These are phyloP conservation scores for Takifugu flavidus DNA, from an alignment of 2,113 vertebrate species.

Conservation along the genomic window DNA sequence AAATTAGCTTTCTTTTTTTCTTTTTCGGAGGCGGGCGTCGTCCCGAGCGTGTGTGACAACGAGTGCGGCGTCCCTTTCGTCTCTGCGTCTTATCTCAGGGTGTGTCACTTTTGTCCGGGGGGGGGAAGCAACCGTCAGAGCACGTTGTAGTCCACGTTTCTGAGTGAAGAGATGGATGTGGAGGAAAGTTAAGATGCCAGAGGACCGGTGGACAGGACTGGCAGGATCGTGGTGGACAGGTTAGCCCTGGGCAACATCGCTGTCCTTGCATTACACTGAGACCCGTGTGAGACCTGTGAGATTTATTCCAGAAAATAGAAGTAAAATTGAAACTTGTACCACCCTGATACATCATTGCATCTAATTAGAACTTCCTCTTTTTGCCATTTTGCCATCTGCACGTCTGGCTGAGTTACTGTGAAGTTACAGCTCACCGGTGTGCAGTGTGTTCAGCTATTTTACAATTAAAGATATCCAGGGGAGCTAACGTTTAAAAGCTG, in stretches of 20 bases:
- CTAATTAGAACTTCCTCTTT: too few species aligned
- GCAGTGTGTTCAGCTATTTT: too few species aligned
- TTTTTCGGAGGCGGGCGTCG: conserved; percentile 64
- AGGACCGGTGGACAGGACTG: conserved; percentile 23
- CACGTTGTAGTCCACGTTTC: conserved; percentile 24
- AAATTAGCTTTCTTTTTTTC: conserved; percentile 46
- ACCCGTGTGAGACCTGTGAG: too few species aligned
- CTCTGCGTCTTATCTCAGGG: conserved; percentile 10
- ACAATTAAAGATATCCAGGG: too few species aligned
- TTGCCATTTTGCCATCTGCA: too few species aligned
- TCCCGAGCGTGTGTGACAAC: conserved; percentile 13
- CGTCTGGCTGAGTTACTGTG: too few species aligned
- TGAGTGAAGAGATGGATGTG: conserved; percentile 37
- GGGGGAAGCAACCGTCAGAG: conserved; percentile 36
- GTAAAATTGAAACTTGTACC: too few species aligned
- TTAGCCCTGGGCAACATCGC: conserved; percentile 29
- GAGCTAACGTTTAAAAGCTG: too few species aligned
- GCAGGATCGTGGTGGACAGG: conserved; percentile 38
- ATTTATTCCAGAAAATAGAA: too few species aligned
- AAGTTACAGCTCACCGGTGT: too few species aligned
- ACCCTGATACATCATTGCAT: too few species aligned
- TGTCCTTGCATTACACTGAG: not conserved
- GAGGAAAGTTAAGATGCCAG: conserved; percentile 14
- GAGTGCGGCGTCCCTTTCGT: conserved; percentile 39
- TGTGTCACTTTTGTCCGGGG: too few species aligned